Base-by-base conservation (phyloP, 2,113 vertebrate genomes). In the Nerophis ophidion region DNA sequence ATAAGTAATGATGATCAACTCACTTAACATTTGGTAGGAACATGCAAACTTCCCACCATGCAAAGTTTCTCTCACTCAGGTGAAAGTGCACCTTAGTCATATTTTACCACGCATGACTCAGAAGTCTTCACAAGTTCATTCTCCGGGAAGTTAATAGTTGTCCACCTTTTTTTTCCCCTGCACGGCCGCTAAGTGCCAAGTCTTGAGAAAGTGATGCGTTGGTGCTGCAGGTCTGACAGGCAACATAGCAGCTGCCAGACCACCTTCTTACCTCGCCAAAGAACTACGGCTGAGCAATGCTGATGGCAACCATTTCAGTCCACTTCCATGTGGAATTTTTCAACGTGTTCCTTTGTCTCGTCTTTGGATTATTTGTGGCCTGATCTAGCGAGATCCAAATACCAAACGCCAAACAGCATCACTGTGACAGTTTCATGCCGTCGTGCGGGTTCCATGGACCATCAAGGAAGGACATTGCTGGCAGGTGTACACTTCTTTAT, bases 141-240 rank as follows among this genome's bases (percentile, higher is more conserved):
- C 81, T 86, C 57, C 19, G 26, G 65, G 83, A 88, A 86, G 88
- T 87, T 84, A 86, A 86, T 86, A 86, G 72, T 71, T 81, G 81
- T 86, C 87, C 77, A 76, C 81, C 76, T 75, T 76, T 40, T 78
- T 26, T 26, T 79, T n/a, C n/a, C n/a, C 77, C 71, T 81, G 75
- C 80, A 81, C 68, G 70, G 77, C 80, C 79, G 74, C 72, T 86
- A 86, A 86, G 87, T 91, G 88, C 90, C 90, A 91, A 87, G 87
- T 73, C 82, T 85, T 72, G 64, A 79, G 80, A 81, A 83, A 87
- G 84, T 84, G 80, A 83, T 86, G 82, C 84, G 87, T 78, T 81
- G 81, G 79, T 70, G 79, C 74, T 79, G 81, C 84, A 78, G 81
- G 83, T 79, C 81, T 90, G 89, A 90, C 88, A 90, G 88, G 36